These are phyloP conservation scores for Melieria picta DNA, from an alignment of 2,888 invertebrate genomes.

Conservation along the genomic window DNA sequence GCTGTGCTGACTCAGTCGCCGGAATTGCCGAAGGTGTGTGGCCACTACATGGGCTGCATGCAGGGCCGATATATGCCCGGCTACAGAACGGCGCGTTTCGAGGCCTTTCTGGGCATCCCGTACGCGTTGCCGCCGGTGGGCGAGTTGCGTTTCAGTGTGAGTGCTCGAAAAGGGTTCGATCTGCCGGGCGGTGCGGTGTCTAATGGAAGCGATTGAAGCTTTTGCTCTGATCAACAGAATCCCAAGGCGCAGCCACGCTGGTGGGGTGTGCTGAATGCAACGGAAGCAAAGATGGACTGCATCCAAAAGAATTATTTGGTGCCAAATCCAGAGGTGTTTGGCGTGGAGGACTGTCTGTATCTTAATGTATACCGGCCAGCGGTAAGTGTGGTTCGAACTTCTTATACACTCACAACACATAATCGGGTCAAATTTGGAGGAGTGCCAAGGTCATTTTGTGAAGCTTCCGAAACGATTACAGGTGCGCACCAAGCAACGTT, in stretches of 20 bases:
- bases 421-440: no score
- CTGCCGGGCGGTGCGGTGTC: neutral
- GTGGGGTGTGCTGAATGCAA: slow-evolving; percentile 57
- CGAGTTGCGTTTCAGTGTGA: slow-evolving; percentile 60
- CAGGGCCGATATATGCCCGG: slow-evolving; percentile 55
- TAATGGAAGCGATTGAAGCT: neutral
- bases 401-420: no score
- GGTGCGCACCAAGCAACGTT: neutral
- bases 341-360: slow-evolving; percentile 69
- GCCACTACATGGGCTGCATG: slow-evolving; percentile 53
- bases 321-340: slow-evolving; percentile 59
- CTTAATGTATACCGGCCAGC: slow-evolving; percentile 67
- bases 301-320: slow-evolving; percentile 68
- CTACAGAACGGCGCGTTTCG: slow-evolving; percentile 54
- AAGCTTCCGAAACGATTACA: neutral
- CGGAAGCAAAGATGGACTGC: slow-evolving; percentile 62
- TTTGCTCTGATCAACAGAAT: slow-evolving; percentile 48
- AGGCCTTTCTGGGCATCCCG: slow-evolving; percentile 63
- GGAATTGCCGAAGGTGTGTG: slow-evolving; percentile 49
- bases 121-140: slow-evolving; percentile 62
- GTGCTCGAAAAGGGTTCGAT: slow-evolving; percentile 36
- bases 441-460: no score
- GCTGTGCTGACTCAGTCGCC: neutral
- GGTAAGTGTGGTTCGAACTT: slow-evolving; percentile 40
- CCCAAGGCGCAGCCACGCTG: slow-evolving; percentile 55